Base-by-base conservation (phyloP, 2,113 vertebrate species). In the Cercocebus atys region DNA sequence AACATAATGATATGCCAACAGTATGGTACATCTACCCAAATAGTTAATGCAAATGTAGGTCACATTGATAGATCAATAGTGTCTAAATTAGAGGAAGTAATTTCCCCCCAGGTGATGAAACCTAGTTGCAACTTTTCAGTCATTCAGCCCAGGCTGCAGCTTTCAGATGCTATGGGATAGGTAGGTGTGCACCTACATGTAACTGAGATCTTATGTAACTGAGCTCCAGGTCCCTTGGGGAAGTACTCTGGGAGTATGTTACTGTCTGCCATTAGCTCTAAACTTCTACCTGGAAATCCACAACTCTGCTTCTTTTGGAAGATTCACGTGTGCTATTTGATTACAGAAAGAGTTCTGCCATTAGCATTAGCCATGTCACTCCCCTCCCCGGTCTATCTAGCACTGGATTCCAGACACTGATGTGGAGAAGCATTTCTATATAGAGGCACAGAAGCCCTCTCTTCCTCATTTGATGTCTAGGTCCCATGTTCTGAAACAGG, bases 161-260 rank as follows among this genome's bases (percentile, higher is more conserved):
- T 66, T 52, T 38, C 57, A 76, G 68, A 75, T n/a, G 25, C 1
- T 17, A 14, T 22, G 11, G 20, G 47, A 14, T 1, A 23, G 27
- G 23, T 25, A 75, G 30, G 1, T 20, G 82, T 38, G 43, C 9
- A 64, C 22, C 86, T 18, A 1, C 20, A 27, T 20, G 12, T 40
- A 23, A 47, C 27, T 64, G 61, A 64, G 25, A 30, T 64, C 61
- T 64, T 27, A 30, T 64, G 38, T 50, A 13, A 16, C 13, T 16
- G 23, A 35, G 59, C 16, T 76, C 68, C 61, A 0, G 2, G 32
- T 72, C 25, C 25, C 45, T 13, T 25, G 8, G 22, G 55, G 45
- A 1, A 5, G 8, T 27, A 55, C 70, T 52, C 5, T 0, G 7
- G 43, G 82, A 13, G 5, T 40, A 6, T 0, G 27, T 9, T 38